Conservation (phyloP, 2,113 vertebrate genomes). For the Narcine bancroftii region DNA sequence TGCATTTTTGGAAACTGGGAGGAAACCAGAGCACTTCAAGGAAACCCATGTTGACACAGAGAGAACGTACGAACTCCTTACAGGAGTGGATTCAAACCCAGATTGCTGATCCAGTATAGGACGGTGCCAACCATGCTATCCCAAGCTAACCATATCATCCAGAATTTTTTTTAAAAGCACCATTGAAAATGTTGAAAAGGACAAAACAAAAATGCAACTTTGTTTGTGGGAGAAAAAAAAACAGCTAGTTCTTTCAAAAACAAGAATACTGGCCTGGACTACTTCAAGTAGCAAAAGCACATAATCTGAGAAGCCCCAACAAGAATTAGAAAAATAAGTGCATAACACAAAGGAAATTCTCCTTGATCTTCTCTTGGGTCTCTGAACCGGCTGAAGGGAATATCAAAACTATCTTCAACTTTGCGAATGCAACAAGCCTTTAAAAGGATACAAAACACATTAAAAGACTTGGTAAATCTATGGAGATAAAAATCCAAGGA, state of each 20-base stretch:
- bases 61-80: too few species aligned
- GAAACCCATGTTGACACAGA: too few species aligned
- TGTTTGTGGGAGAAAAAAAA: background rate
- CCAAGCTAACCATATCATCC: too few species aligned
- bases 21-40: too few species aligned
- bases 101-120: too few species aligned
- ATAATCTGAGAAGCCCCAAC: background rate
- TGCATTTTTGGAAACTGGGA: too few species aligned
- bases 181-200: background rate
- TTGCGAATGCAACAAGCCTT: background rate
- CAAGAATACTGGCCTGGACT: background rate
- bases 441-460: background rate
- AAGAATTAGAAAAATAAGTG: background rate
- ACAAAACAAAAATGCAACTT: background rate
- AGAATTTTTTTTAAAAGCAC: too few species aligned
- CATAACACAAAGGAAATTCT: background rate
- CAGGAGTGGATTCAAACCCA: too few species aligned
- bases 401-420: background rate
- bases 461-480: background rate
- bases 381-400: background rate
- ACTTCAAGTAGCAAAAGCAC: background rate
- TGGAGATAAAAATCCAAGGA: background rate
- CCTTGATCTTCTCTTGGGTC: background rate
- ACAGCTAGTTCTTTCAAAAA: background rate
- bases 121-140: too few species aligned